Base-by-base conservation (phyloP, 2,888 invertebrate genomes). In the Panopea generosa region DNA sequence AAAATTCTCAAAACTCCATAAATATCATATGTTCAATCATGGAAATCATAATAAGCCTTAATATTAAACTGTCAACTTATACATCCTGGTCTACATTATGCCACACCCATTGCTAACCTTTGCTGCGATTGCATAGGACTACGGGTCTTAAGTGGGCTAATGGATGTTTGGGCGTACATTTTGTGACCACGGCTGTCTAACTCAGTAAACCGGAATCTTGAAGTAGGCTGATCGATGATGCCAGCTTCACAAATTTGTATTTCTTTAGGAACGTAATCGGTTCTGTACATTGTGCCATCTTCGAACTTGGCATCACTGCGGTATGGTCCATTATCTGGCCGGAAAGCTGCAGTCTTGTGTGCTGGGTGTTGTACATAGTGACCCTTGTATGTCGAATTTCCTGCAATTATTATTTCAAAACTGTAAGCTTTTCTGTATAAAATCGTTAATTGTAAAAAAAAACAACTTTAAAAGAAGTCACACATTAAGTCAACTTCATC, bases 141-240 rank as follows among this genome's bases (percentile, higher is more conserved):
- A 33, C 59, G 60, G 1, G 63, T 6, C 14, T 72, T 60, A 18
- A 88, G 57, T 4, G 84, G 78, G 3, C 82, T 83, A 43, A 87
- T 72, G 45, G 86, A 77, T 18, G 80, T 85, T 55, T 63, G 81
- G 53, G 79, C 71, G 69, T 92, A 92, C 61, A 86, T 76, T 74
- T 87, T 90, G 76, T 92, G 92, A 24, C 92, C 92, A n/a, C 81
- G 79, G 7, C 63, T 65, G 69, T 91, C 90, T 16, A 86, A 80
- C 29, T 89, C 87, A n/a, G 70, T 20, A 78, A 87, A 91, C 33
- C 68, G 63, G 78, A 71, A 92, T 11, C 80, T 61, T 7, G 89
- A 79, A 9, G 53, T 69, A 0, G 68, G 71, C 6, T 88, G 86
- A 18, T 92, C 90, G 22, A 93, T 75, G 22, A 89, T 45, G 3